Conservation (phyloP, 2,113 vertebrate species). For the Paramormyrops kingsleyae region DNA sequence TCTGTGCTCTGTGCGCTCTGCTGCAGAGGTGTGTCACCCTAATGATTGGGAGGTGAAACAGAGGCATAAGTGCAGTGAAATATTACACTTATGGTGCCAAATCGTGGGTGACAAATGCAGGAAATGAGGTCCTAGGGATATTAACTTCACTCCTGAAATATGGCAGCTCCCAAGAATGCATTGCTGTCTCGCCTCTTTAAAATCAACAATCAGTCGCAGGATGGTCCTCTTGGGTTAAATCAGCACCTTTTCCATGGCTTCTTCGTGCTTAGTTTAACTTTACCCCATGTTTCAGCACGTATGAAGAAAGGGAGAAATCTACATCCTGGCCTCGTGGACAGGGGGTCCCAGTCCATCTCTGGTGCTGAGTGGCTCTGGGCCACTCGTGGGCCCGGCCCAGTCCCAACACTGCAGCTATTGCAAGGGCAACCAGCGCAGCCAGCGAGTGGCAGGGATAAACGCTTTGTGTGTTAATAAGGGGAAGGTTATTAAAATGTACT, state of each 20-base stretch:
- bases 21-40: background rate
- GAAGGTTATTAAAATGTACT: conserved; percentile 33
- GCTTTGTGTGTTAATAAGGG: conserved; percentile 35
- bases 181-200: conserved; percentile 38
- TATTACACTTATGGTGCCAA: background rate
- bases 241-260: background rate
- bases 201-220: conserved; percentile 36
- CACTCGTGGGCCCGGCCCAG: background rate
- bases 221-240: conserved; percentile 29
- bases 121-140: background rate
- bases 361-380: conserved; percentile 19
- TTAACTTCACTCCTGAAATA: conserved; percentile 12
- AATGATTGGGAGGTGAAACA: background rate
- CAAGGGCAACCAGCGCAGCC: background rate
- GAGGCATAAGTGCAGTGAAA: background rate
- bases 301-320: conserved; percentile 44
- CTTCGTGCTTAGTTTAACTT: conserved; percentile 20
- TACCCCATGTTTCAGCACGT: conserved; percentile 34
- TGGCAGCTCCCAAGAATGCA: conserved; percentile 8
- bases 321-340: conserved; percentile 27
- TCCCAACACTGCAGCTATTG: background rate
- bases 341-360: background rate
- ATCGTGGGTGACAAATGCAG: background rate
- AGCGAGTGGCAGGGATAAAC: background rate
- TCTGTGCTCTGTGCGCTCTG: background rate